A percentile compares a stretch with the other conserved stretches of the same genome.
phyloP scores from a whole-genome alignment of 2,113 vertebrate genomes.

The Oreocharis arfaki region DNA sequence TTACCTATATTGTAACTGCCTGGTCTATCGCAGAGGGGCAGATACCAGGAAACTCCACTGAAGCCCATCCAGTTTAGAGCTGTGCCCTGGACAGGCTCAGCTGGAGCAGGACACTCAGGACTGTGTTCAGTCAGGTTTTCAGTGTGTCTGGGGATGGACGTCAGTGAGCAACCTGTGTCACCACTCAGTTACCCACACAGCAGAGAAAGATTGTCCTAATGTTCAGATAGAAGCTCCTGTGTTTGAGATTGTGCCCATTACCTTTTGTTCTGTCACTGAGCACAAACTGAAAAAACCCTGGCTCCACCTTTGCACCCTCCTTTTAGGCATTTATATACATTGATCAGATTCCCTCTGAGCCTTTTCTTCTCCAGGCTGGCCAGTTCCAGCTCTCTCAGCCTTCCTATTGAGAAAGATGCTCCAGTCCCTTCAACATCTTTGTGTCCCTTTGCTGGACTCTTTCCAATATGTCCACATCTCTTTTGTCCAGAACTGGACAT shows the following conservation, averaged over 20 bases:
- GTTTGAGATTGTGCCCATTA: not conserved
- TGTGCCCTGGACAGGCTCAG: not conserved
- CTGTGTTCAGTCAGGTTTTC: not conserved
- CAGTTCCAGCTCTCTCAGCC: not conserved
- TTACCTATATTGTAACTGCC: not conserved
- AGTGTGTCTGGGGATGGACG: not conserved
- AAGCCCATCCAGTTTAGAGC: not conserved
- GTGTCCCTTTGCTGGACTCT: not conserved
- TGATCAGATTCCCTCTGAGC: not conserved
- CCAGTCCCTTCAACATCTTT: not conserved
- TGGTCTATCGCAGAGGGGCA: not conserved
- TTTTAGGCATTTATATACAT: not conserved
- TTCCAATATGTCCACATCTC: not conserved
- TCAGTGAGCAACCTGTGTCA: not conserved
- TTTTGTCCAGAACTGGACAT: not conserved
- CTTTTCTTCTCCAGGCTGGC: not conserved
- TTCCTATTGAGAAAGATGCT: not conserved
- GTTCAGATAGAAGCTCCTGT: not conserved
- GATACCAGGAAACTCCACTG: not conserved
- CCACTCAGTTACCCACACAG: not conserved
- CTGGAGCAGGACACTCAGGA: not conserved
- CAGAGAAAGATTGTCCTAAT: not conserved
- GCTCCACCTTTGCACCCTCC: not conserved
- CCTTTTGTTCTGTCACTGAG: not conserved
- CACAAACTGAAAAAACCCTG: not conserved